Evolutionary conservation across 30 jellyfish, hydroid and myxozoan species (phyloP), one percentile per base, ranked within the genome.

Genomic region (Mastigias papua): DNA sequence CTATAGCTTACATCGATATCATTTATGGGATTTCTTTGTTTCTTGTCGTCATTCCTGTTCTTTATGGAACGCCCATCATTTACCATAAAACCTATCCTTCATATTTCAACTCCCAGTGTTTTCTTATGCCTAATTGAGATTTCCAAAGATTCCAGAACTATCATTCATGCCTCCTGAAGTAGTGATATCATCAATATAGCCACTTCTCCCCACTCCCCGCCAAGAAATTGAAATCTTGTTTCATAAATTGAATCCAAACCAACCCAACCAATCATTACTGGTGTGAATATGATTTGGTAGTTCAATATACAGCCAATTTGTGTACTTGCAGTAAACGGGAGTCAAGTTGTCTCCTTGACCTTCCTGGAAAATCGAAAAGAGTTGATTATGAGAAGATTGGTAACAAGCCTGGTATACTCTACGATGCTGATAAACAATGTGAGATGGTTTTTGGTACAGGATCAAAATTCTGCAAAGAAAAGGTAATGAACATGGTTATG

Each of bases 361-460:
- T 90, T 64, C 99, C 99, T 20, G 96, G 89, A 10, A 79, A 79
- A 72, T 51, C 90, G 57, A 80, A 84, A 48, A 83, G 86, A 23
- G 97, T 95, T 26, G 97, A 95, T 71, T 95, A 70, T 78, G 97
- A 90, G 68, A 95, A 95, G 67, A 65, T 95, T 78, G 99, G 95
- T 32, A 80, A 62, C 61, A 90, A 90, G 78, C 96, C 98, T 0
- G 99, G 99, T 76, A 30, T 95, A 7, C 83, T 95, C 1, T 95
- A 95, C 86, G 99, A 95, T 71, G 93, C 90, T 20, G 95, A 82
- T 71, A 95, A 95, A 63, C 99, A 95, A 70, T 95, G 99, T 46
- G 98, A 95, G 82, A 95, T 95, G 99, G 91, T 84, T 50, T 71
- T 90, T 48, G 99, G 99, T 23, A 95, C 98, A 50, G 99, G 98